Evolutionary conservation across 2,888 invertebrate species (phyloP).

Genomic region (Lepetodrilus schrolli): DNA sequence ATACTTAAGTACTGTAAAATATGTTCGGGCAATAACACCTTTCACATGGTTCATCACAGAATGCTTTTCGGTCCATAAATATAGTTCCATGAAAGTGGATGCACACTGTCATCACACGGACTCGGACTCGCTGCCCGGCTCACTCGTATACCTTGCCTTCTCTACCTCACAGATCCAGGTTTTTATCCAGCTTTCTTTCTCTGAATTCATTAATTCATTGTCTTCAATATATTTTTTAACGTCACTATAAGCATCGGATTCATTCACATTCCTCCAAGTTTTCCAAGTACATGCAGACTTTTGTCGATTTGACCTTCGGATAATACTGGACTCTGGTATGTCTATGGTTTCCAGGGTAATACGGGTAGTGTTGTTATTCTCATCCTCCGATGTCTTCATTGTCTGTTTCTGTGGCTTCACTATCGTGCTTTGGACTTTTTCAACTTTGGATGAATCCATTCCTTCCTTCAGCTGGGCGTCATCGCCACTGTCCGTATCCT

Average conservation of each 20-base stretch:
- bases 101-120: slow-evolving; percentile 1
- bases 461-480: not conserved
- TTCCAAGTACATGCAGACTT: slow-evolving; percentile 58
- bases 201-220: slow-evolving; percentile 69
- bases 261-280: slow-evolving; percentile 69
- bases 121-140: not conserved
- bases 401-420: not conserved
- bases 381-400: not conserved
- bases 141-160: slow-evolving; percentile 42
- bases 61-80: too few species aligned
- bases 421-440: slow-evolving; percentile 22
- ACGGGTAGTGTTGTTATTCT: not conserved
- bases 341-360: not conserved
- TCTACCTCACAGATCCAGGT: slow-evolving; percentile 66
- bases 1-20: too few species aligned
- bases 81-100: too few species aligned
- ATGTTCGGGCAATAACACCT: too few species aligned
- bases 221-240: slow-evolving; percentile 71
- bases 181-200: slow-evolving; percentile 64
- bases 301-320: not conserved
- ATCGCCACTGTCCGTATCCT: slow-evolving; percentile 55
- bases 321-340: not conserved
- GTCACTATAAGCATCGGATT: slow-evolving; percentile 70
- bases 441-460: slow-evolving; percentile 39
- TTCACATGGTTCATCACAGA: too few species aligned